Evolutionary conservation across 1,140 invertebrate genomes (phyloP), one percentile per base, ranked within the genome.

Genomic region (Adoxophyes honmai): DNA sequence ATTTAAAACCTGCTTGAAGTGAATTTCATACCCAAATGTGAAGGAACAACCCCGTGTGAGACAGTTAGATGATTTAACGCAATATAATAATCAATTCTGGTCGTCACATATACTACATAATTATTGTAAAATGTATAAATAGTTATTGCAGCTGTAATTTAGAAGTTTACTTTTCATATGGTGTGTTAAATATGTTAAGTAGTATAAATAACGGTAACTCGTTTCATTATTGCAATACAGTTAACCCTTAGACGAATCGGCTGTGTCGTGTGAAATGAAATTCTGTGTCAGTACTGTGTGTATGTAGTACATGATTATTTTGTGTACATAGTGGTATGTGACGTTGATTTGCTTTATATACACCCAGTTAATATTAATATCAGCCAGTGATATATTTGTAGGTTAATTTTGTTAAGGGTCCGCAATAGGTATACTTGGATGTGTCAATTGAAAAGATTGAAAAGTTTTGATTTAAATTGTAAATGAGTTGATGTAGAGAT

Each of bases 161-260:
- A 88, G 82, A 81, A 78, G 77, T 88, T 88, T 88, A 88, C 86
- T 88, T 88, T 88, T 88, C 82, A 86, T 87, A 88, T 88, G 75
- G 78, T 73, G 79, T 87, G 84, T 87, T 87, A 78, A 79, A 82
- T 83, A 84, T 77, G 66, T 84, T 84, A 83, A 82, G 77, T 88
- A 88, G 85, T 85, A 78, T 86, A 82, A 74, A 88, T 78, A 78
- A 70, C 84, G 81, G 71, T 75, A 75, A 78, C 63, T 63, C 67
- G 68, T 80, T 83, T 85, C 75, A 81, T 79, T 78, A 78, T 75
- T 78, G 81, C 84, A 78, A 82, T 86, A 79, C 67, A 64, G 51
- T 57, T 72, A 76, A 70, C 64, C 37, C 64, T 73, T 79, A 83
- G 75, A 86, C 81, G 82, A 82, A 84, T 86, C 81, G 83, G 82